Base-by-base conservation (phyloP, 2,113 vertebrate genomes). In the Neotoma lepida region DNA sequence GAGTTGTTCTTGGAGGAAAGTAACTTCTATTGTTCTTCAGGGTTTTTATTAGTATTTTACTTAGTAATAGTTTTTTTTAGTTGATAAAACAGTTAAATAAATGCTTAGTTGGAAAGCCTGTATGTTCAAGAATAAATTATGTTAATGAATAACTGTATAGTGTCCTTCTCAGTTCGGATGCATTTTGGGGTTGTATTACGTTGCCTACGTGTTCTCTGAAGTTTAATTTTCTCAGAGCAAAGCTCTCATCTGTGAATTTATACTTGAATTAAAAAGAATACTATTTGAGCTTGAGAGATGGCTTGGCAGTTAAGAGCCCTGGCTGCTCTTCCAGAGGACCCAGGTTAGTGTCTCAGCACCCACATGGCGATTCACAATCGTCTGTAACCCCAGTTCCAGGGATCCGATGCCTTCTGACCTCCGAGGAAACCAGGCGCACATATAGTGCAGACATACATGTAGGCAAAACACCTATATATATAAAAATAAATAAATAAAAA, bases 21-120 rank as follows among this genome's bases (percentile, higher is more conserved):
- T 76, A 86, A 77, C 15, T 78, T 90, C 91, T 54, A 84, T 92
- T n/a, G 8, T 49, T 2, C 74, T 82, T 90, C 41, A 51, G 51
- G 94, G 88, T 70, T 74, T 56, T 61, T 41, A 41, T 80, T 41
- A 77, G 81, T 54, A 14, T 39, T 93, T 94, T 88, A 49, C 58
- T 96, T 88, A 81, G 41, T 68, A 86, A 68, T n/a, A 44, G 82
- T 41, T 80, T 28, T 81, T 95, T 71, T 63, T 63, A 81, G 20
- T 49, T 70, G 89, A 87, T 14, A 96, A 61, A 86, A 56, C 93
- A 63, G 44, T 86, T 96, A 77, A 86, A 35, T 76, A 86, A 89
- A 39, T 51, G 87, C 41, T 96, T 58, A 77, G 51, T 90, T 96
- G 95, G 82, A 97, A 96, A 95, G 86, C 91, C 18, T 91, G 13